phyloP scores from a whole-genome alignment of 2,797 vertebrate species.

The Etheostoma perlongum region DNA sequence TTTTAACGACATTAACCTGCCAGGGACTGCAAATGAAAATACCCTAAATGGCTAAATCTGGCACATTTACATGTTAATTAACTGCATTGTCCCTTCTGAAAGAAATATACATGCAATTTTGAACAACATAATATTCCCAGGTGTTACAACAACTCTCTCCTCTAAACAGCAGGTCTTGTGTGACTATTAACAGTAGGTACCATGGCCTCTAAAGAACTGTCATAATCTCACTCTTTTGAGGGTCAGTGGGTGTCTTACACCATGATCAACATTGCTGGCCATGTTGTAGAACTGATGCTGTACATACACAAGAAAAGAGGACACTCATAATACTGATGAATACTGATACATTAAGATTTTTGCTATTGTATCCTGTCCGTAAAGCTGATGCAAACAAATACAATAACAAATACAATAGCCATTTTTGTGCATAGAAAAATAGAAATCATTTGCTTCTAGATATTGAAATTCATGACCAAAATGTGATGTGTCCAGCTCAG shows the following conservation, averaged over 20 bases:
- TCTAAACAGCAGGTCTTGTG: background rate
- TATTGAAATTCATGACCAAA: conserved; percentile 74
- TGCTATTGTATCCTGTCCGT: too few relatives aligned
- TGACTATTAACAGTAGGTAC: background rate
- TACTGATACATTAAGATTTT: too few relatives aligned
- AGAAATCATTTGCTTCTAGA: conserved; percentile 81
- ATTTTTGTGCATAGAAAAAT: conserved; percentile 84
- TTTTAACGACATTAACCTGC: too few relatives aligned
- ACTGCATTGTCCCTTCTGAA: too few relatives aligned
- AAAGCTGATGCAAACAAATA: too few relatives aligned
- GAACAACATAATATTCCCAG: background rate
- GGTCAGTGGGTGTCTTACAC: background rate
- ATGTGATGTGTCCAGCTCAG: conserved; percentile 74
- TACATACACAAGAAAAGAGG: background rate
- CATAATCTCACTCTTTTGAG: too few relatives aligned
- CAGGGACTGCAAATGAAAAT: too few relatives aligned
- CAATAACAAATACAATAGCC: conserved; percentile 60
- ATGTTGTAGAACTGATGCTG: background rate
- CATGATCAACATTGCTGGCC: background rate
- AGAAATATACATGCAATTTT: too few relatives aligned
- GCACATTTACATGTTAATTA: too few relatives aligned
- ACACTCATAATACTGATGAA: too few relatives aligned
- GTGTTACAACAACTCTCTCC: background rate
- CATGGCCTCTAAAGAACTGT: background rate
- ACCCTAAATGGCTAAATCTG: too few relatives aligned